Evolutionary conservation across 1,140 invertebrate species (phyloP).

Genomic region (Aphaenogaster ashmeadi): DNA sequence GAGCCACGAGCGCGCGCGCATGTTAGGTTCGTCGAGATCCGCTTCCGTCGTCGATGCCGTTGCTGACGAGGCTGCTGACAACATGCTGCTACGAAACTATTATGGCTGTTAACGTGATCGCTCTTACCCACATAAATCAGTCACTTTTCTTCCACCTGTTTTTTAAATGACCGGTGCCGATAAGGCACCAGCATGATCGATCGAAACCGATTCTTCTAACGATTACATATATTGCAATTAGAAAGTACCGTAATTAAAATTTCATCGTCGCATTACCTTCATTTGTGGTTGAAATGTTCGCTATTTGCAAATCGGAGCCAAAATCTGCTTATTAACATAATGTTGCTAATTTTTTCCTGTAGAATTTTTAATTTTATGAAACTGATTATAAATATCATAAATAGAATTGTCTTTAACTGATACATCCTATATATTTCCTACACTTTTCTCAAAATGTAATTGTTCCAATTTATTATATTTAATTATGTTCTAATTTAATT

Average conservation of each 20-base stretch:
- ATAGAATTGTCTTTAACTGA: not conserved
- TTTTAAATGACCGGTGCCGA: not conserved
- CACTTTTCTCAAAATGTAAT: not conserved
- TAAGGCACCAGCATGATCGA: not conserved
- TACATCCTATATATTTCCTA: not conserved
- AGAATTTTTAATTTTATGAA: not conserved
- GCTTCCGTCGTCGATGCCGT: conserved; percentile 18
- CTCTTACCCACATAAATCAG: not conserved
- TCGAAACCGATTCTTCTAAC: not conserved
- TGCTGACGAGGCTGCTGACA: conserved; percentile 59
- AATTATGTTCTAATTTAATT: not conserved
- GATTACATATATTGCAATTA: not conserved
- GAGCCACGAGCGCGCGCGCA: not conserved
- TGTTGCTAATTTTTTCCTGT: not conserved
- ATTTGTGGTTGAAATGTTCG: not conserved
- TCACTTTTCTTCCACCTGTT: not conserved
- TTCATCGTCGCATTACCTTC: not conserved
- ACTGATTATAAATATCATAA: conserved; percentile 2
- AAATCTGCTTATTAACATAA: not conserved
- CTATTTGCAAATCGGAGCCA: not conserved
- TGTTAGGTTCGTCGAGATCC: conserved; percentile 9
- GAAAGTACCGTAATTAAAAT: not conserved
- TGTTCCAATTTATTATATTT: not conserved
- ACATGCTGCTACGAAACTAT: conserved; percentile 12
- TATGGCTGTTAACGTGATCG: conserved; percentile 2